Evolutionary conservation across 2,888 invertebrate species (phyloP).

Genomic region (Piscicola geometra): DNA sequence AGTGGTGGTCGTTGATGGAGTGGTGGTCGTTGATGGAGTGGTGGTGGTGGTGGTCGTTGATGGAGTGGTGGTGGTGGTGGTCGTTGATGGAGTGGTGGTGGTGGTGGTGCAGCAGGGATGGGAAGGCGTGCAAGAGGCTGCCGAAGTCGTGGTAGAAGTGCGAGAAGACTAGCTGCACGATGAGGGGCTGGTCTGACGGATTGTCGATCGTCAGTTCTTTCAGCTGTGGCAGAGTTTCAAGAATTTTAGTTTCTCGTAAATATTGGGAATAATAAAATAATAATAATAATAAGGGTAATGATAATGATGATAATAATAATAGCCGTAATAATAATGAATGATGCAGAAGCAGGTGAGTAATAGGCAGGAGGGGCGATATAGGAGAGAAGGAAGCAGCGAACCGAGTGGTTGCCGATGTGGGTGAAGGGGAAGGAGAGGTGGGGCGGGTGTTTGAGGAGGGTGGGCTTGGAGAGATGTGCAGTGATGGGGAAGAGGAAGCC

Average conservation of each 20-base stretch:
- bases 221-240: conserved; percentile 52
- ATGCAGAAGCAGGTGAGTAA: neutral
- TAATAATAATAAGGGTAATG: neutral
- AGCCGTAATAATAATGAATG: neutral
- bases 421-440: conserved; percentile 68
- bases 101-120: neutral
- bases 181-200: conserved; percentile 66
- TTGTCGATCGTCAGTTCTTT: conserved; percentile 69
- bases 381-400: conserved; percentile 47
- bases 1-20: neutral
- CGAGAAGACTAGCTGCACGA: conserved; percentile 71
- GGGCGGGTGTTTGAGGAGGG: conserved; percentile 53
- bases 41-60: no score
- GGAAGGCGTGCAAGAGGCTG: conserved; percentile 52
- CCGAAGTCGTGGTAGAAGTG: conserved; percentile 67
- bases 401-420: conserved; percentile 68
- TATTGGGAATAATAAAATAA: neutral
- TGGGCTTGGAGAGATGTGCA: conserved; percentile 69
- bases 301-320: neutral
- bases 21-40: neutral
- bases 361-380: neutral
- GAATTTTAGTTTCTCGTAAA: neutral
- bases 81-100: neutral
- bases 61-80: neutral
- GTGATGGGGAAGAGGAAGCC: conserved; percentile 66